Conservation (phyloP, 2,113 vertebrate species). For the Siphamia tubifer region DNA sequence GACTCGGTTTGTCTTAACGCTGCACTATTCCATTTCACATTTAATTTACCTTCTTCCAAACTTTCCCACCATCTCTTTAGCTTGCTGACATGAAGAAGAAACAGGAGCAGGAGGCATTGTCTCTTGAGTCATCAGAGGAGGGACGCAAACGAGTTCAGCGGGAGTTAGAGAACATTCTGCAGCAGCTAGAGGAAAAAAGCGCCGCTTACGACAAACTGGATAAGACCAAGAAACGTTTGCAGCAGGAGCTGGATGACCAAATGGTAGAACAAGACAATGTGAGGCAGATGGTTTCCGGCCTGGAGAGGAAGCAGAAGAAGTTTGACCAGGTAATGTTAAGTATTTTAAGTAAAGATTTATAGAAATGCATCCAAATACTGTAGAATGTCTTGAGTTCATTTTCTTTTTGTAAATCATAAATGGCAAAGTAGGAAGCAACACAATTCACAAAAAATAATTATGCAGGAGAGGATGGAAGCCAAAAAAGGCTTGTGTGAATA, state of each 20-base stretch:
- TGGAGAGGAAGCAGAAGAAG: conserved; percentile 98
- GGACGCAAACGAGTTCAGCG: conserved; percentile 87
- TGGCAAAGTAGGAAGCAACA: too few species aligned
- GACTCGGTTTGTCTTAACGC: background rate
- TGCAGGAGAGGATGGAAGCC: too few species aligned
- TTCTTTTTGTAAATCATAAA: too few species aligned
- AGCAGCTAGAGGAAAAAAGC: conserved; percentile 88
- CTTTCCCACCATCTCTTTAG: conserved; percentile 57
- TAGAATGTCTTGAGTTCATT: too few species aligned
- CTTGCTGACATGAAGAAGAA: conserved; percentile 90
- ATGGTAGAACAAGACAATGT: conserved; percentile 91
- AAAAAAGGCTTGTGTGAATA: too few species aligned
- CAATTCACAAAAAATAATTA: too few species aligned
- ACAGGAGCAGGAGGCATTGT: conserved; percentile 85
- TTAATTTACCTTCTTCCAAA: background rate
- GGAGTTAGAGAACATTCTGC: conserved; percentile 84
- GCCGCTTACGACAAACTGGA: conserved; percentile 92
- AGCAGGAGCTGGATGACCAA: conserved; percentile 95
- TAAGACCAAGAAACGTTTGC: conserved; percentile 94
- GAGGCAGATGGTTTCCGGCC: conserved; percentile 88
- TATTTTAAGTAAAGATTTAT: background rate
- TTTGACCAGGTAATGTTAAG: conserved; percentile 90
- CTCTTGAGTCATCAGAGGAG: conserved; percentile 87
- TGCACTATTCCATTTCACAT: too few species aligned
- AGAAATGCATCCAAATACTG: too few species aligned